Percentiles rank a stretch among this genome's conserved stretches.
These are phyloP conservation scores for Paedocypris micromegethes DNA, from an alignment of 2,797 vertebrate species.

Conservation along the genomic window DNA sequence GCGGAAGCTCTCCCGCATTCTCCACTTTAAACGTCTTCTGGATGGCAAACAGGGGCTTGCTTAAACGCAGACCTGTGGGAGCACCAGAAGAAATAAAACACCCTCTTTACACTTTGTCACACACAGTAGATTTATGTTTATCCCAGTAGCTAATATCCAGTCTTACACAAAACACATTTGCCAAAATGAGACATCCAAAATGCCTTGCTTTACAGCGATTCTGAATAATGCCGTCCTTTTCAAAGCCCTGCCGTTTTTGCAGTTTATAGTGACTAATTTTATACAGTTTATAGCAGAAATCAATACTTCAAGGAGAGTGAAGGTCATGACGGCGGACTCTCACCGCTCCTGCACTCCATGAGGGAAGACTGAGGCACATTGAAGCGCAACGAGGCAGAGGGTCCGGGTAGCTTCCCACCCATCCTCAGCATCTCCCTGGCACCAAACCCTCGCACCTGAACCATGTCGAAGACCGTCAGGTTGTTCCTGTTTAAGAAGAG, in stretches of 20 bases:
- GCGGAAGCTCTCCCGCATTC: slow-evolving; percentile 88
- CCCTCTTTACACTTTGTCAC: neutral
- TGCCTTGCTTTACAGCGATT: too few species aligned
- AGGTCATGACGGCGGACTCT: slow-evolving; percentile 58
- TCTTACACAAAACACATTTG: too few species aligned
- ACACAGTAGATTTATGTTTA: neutral
- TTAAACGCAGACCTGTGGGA: slow-evolving; percentile 79
- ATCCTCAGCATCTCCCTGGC: slow-evolving; percentile 88
- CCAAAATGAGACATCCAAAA: too few species aligned
- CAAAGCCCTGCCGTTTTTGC: too few species aligned
- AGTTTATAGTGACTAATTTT: too few species aligned
- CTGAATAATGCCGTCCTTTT: too few species aligned
- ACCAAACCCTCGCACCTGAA: slow-evolving; percentile 85
- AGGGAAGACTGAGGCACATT: slow-evolving; percentile 96
- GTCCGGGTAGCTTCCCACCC: slow-evolving; percentile 86
- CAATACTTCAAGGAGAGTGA: neutral
- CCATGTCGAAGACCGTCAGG: slow-evolving; percentile 86
- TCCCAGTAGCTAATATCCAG: neutral
- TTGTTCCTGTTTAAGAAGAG: slow-evolving; percentile 78
- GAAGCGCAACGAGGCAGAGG: slow-evolving; percentile 86
- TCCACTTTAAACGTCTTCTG: slow-evolving; percentile 97
- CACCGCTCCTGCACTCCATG: slow-evolving; percentile 93
- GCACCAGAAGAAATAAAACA: slow-evolving; percentile 3
- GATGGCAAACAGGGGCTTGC: slow-evolving; percentile 89
- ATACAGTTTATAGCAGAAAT: too few species aligned